Base-by-base conservation (phyloP, 1,140 invertebrate genomes). In the Rhynchophorus ferrugineus region DNA sequence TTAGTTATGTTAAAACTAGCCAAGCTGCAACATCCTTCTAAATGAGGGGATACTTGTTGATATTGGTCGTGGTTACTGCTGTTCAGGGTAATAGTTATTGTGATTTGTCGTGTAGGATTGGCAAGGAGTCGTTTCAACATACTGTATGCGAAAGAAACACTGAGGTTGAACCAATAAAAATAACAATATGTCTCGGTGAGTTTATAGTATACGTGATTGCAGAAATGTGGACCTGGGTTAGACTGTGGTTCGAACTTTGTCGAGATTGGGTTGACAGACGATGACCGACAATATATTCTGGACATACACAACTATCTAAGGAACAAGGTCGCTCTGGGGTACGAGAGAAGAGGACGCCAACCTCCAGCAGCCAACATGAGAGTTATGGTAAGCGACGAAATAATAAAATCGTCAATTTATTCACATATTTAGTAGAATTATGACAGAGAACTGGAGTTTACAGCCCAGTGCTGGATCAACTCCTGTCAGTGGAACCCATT, bases 391-490 rank as follows among this genome's bases (percentile, higher is more conserved):
- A 63, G 62, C n/a, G n/a, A n/a, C n/a, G n/a, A n/a, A 44, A n/a
- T 16, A 39, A 16, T 39, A 9, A 16, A 33, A 11, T 21, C 8
- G 11, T 20, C 20, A 49, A 20, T 54, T 52, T 21, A 17, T 20
- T 50, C 24, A 13, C 14, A 18, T 24, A 34, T 60, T 58, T 38
- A n/a, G n/a, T 52, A 76, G 75, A 70, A 62, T 36, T 82, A 80
- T 77, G 75, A 81, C 62, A 72, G 74, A 18, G 76, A 81, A 61
- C 65, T 83, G 11, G 79, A 80, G 17, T 63, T 57, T 17, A 71
- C 81, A 41, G 78, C 80, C 2, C 74, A 77, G 58, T 72, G 75
- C 58, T 80, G 79, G 75, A 78, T 77, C 3, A 72, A 80, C 43
- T 49, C 59, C 11, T 67, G 65, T 38, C 56, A 66, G 35, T 61